These are phyloP conservation scores for Bombylius discolor DNA, from an alignment of 2,888 invertebrate genomes.

Conservation along the genomic window DNA sequence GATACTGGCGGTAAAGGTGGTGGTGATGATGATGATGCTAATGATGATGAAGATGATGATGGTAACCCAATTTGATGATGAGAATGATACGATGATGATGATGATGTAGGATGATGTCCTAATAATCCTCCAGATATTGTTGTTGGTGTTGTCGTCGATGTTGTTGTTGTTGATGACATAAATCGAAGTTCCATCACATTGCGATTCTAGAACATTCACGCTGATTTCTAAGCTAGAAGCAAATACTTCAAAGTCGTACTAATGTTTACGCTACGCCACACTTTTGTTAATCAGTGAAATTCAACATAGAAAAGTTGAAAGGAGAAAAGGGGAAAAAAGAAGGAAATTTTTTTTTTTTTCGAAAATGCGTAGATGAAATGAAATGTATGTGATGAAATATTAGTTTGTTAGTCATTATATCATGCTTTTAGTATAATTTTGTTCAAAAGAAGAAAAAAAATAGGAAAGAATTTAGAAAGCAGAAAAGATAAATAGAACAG, in stretches of 20 bases:
- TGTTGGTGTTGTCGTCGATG: slow-evolving; percentile 3
- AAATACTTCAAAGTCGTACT: slow-evolving; percentile 21
- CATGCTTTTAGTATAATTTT: not conserved
- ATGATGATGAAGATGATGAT: slow-evolving; percentile 9
- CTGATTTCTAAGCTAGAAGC: slow-evolving; percentile 28
- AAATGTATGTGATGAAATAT: not conserved
- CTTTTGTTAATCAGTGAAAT: slow-evolving; percentile 7
- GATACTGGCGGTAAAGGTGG: slow-evolving; percentile 1
- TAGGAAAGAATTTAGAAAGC: no score
- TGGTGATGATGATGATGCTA: not conserved
- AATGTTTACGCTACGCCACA: slow-evolving; percentile 15
- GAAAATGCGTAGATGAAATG: not conserved
- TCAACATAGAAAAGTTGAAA: not conserved
- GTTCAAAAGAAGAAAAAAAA: no score
- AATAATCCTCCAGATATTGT: slow-evolving; percentile 3
- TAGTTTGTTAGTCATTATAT: not conserved
- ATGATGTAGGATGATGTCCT: slow-evolving; percentile 13
- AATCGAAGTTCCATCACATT: slow-evolving; percentile 36
- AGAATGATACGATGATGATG: slow-evolving; percentile 15
- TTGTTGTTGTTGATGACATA: slow-evolving; percentile 20
- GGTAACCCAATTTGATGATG: slow-evolving; percentile 8
- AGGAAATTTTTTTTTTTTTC: no score
- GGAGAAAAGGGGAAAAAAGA: not conserved
- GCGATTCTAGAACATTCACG: slow-evolving; percentile 36
- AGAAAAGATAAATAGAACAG: no score